Conservation (phyloP, 1,140 invertebrate species). For the Temnothorax longispinosus region DNA sequence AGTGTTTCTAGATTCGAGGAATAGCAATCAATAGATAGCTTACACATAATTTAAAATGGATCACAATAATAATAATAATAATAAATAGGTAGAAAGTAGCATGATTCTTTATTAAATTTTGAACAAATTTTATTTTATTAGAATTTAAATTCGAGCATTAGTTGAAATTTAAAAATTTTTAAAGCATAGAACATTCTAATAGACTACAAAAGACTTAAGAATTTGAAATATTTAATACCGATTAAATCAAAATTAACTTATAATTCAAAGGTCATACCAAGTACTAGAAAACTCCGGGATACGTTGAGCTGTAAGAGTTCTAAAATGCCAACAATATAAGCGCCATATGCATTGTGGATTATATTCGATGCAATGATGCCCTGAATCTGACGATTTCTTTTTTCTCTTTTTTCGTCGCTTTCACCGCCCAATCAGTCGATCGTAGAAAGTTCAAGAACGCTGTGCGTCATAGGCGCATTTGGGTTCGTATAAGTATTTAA, state of each 20-base stretch:
- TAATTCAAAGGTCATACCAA: neutral
- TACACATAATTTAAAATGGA: neutral
- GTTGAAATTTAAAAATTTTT: neutral
- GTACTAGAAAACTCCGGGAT: neutral
- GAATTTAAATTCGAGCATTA: neutral
- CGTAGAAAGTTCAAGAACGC: neutral
- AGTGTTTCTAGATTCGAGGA: no score
- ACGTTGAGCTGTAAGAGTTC: neutral
- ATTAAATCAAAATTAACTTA: no score
- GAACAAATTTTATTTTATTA: neutral
- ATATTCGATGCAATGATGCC: neutral
- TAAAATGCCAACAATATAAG: neutral
- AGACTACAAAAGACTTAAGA: neutral
- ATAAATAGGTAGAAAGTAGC: neutral
- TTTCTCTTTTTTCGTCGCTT: constrained; percentile 2
- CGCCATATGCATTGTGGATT: neutral
- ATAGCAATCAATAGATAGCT: no score
- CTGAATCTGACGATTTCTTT: neutral
- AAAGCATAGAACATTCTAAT: no score
- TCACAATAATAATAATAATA: neutral
- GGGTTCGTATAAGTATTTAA: neutral
- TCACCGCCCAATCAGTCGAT: neutral
- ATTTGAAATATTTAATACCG: no score
- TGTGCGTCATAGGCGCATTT: neutral
- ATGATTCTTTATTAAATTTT: neutral